Base-by-base conservation (phyloP, 2,888 invertebrate genomes). In the Pachydiplax longipennis region DNA sequence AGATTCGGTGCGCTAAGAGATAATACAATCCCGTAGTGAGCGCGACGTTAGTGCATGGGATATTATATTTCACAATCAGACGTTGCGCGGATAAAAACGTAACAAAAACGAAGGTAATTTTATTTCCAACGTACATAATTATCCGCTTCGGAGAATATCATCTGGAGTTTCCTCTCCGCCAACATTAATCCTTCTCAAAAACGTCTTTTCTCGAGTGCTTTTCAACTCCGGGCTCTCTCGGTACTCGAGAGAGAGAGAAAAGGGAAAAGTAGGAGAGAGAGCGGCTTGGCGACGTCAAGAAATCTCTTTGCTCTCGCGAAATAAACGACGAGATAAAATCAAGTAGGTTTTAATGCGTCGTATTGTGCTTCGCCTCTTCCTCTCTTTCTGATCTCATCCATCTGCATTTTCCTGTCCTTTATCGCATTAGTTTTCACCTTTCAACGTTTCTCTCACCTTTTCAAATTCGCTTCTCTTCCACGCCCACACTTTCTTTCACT, bases 221-320 rank as follows among this genome's bases (percentile, higher is more conserved):
- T 87, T 87, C 65, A 87, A 87, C 87, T 87, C 83, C 18, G 58
- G 48, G 25, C 10, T 82, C 53, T 82, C 83, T 83, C 22, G 58
- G 83, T 61, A 35, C 37, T 83, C 35, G 22, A 31, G 18, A 61
- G 22, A 31, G 18, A 61, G n/a, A 61, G 61, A 22, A n/a, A 61
- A n/a, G 61, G 61, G 61, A 8, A 61, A n/a, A 61, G n/a, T 25
- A 13, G 31, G 73, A 73, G 31, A 73, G 87, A 87, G 37, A 61
- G 61, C 83, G 83, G 53, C 83, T 87, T 37, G 53, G 58, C 22
- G 40, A 61, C 61, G 87, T 87, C 87, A 87, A 40, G 61, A 61
- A 87, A 87, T 87, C 87, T 87, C 87, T 87, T 87, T 87, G 87
- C 83, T 83, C 83, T 83, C 58, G 18, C 61, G 37, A 37, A 87